Conservation (phyloP, 2,797 vertebrate species). For the Eulemur albifrons region DNA sequence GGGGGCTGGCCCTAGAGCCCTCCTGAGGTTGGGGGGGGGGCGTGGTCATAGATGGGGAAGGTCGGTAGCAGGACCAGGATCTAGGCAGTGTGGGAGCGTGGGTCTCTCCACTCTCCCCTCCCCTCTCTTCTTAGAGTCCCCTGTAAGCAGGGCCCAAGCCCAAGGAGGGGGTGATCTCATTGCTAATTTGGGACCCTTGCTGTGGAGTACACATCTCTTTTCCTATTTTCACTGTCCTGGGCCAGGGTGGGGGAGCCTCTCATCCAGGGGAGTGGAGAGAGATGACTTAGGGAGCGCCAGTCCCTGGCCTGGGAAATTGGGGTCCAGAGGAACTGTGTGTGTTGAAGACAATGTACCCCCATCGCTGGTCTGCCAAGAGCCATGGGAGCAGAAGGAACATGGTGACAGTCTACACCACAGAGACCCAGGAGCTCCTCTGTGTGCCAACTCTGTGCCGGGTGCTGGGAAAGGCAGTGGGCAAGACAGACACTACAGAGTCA, state of each 20-base stretch:
- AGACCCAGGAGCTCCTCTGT: not conserved
- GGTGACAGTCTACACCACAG: not conserved
- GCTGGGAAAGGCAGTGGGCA: not conserved
- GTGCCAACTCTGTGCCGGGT: too few relatives aligned
- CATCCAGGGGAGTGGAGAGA: not conserved
- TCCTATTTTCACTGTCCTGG: not conserved
- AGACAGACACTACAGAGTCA: not conserved
- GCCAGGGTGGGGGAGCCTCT: not conserved
- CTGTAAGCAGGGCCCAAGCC: not conserved
- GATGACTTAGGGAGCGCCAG: not conserved
- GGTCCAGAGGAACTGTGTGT: not conserved
- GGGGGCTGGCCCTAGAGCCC: not conserved
- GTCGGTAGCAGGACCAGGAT: not conserved
- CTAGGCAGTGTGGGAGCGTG: not conserved
- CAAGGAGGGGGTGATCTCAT: not conserved
- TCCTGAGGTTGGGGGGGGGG: too few relatives aligned
- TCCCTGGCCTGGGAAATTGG: not conserved
- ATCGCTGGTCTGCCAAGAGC: not conserved
- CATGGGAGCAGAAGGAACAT: not conserved
- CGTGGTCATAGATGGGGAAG: not conserved
- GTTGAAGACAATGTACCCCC: not conserved
- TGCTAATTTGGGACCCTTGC: not conserved
- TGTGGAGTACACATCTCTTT: not conserved
- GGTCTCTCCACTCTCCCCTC: not conserved
- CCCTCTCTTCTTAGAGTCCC: not conserved